Evolutionary conservation across 2,797 vertebrate species (phyloP).

Genomic region (Dermochelys coriacea): DNA sequence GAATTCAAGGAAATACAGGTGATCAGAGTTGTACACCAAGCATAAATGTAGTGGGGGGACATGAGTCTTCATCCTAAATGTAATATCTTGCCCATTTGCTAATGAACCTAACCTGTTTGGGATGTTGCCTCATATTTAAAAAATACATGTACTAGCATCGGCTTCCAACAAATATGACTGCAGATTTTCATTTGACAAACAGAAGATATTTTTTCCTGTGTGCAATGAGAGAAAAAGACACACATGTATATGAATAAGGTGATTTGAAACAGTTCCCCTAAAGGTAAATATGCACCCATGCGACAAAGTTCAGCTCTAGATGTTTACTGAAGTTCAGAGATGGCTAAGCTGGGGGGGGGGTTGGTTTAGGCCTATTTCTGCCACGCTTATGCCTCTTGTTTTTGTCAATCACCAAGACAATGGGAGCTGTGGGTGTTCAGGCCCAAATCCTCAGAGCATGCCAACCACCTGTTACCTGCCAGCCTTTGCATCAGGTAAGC

Average conservation of each 20-base stretch:
- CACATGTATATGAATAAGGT: background rate
- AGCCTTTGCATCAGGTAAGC: background rate
- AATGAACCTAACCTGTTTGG: background rate
- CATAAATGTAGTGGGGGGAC: background rate
- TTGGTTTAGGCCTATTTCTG: background rate
- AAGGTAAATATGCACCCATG: background rate
- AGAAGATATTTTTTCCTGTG: background rate
- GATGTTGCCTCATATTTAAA: slow-evolving; percentile 7
- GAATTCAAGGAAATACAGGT: background rate
- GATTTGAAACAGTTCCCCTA: background rate
- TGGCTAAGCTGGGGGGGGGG: background rate
- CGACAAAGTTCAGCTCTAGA: background rate
- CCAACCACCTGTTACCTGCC: background rate
- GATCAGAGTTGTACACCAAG: slow-evolving; percentile 30
- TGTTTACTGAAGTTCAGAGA: background rate
- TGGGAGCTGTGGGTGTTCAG: fast-evolving
- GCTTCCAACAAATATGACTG: background rate
- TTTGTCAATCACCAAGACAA: slow-evolving; percentile 53
- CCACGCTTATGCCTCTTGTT: slow-evolving; percentile 29
- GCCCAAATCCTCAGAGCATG: background rate
- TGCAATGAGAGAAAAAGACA: background rate
- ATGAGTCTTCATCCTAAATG: background rate
- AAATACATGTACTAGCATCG: background rate
- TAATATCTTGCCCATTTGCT: background rate
- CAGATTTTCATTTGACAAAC: background rate